These are phyloP conservation scores for Adoxophyes honmai DNA, from an alignment of 1,140 invertebrate genomes.

Conservation along the genomic window DNA sequence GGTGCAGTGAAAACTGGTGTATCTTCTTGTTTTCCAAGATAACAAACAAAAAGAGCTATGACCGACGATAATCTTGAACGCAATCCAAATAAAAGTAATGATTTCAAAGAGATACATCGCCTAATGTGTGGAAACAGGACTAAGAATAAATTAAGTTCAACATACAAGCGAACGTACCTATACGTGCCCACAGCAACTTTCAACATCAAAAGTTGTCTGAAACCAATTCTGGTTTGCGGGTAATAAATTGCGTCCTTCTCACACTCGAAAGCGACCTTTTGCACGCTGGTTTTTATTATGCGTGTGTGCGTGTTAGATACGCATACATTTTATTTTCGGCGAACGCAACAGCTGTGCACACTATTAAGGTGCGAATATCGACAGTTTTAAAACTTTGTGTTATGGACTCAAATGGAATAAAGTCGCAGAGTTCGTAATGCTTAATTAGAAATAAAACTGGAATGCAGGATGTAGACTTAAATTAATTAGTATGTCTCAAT, in stretches of 20 bases:
- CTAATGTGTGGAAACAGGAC: no score
- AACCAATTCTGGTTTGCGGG: constrained; percentile 20
- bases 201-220: constrained; percentile 18
- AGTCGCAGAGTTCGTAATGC: no score
- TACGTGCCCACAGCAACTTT: constrained; percentile 19
- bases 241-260: constrained; percentile 24
- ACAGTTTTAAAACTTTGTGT: neutral
- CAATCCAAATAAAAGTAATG: no score
- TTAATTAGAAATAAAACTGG: no score
- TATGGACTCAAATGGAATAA: no score
- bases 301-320: constrained; percentile 14
- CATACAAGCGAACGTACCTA: neutral
- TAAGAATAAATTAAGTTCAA: constrained; percentile 20
- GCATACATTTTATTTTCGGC: constrained; percentile 16
- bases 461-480: no score
- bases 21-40: constrained; percentile 13
- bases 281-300: neutral
- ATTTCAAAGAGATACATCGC: no score
- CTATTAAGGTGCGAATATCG: constrained; percentile 16
- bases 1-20: neutral
- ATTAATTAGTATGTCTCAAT: no score
- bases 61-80: no score
- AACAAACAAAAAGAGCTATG: constrained; percentile 10
- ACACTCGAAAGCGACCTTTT: constrained; percentile 21
- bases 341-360: constrained; percentile 18